These are phyloP conservation scores for Cataglyphis albicans DNA, from an alignment of 2,888 invertebrate species.

Conservation along the genomic window DNA sequence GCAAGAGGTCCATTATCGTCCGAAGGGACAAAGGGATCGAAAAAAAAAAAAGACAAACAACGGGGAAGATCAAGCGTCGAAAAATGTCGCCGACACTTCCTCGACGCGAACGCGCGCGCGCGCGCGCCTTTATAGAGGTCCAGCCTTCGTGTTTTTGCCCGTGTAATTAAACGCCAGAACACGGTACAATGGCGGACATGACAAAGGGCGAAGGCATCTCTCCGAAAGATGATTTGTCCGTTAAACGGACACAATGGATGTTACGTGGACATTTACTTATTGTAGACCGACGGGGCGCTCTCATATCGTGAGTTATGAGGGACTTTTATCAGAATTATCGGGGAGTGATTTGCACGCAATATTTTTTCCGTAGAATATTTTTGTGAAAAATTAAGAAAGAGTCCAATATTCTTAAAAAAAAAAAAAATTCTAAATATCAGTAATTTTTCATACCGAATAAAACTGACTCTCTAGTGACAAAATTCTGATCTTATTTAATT, in stretches of 20 bases:
- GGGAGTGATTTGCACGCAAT: background rate
- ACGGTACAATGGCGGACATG: constrained; percentile 57
- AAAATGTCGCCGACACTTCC: constrained; percentile 42
- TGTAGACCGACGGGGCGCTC: background rate
- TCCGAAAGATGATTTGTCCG: constrained; percentile 41
- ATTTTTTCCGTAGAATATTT: no score
- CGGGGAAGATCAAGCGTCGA: constrained; percentile 38
- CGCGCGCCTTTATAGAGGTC: constrained; percentile 43
- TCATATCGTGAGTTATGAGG: background rate
- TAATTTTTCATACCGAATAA: no score
- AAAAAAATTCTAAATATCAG: no score
- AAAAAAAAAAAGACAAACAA: constrained; percentile 31
- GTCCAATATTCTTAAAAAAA: no score
- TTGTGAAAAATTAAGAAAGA: no score
- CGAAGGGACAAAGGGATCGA: constrained; percentile 43
- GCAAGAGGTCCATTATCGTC: constrained; percentile 46
- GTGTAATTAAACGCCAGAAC: constrained; percentile 67
- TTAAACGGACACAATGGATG: constrained; percentile 48
- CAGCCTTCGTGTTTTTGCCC: constrained; percentile 57
- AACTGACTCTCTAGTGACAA: no score
- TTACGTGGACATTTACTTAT: constrained; percentile 54
- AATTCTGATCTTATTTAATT: no score
- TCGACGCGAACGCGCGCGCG: background rate
- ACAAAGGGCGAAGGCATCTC: constrained; percentile 62
- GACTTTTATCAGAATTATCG: background rate